A percentile compares a stretch with the other conserved stretches of the same genome.
Evolutionary conservation across 1,140 invertebrate genomes (phyloP).

Genomic region (Drosophila setifemur): DNA sequence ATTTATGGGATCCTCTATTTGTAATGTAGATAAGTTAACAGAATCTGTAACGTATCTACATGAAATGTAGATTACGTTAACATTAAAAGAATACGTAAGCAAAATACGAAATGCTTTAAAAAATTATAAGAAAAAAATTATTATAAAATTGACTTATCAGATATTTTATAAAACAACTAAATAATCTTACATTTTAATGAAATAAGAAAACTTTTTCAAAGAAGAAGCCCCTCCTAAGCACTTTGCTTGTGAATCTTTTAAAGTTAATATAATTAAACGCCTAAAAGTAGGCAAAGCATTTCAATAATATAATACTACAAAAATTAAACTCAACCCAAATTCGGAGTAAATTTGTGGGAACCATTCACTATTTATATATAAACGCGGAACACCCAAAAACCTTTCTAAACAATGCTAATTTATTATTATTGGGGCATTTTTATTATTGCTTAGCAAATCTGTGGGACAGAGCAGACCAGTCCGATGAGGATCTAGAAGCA

Average conservation of each 20-base stretch:
- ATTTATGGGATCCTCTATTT: background rate
- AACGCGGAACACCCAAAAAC: too few species aligned
- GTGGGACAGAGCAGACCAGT: conserved; percentile 10
- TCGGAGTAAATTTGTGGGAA: too few species aligned
- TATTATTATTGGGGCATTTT: conserved; percentile 36
- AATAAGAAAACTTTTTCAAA: too few species aligned
- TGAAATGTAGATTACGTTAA: too few species aligned
- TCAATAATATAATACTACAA: background rate
- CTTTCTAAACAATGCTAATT: background rate
- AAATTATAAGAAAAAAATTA: background rate
- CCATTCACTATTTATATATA: too few species aligned
- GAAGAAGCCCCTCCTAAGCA: background rate
- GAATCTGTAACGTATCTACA: too few species aligned
- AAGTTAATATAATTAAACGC: background rate
- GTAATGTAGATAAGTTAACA: too few species aligned
- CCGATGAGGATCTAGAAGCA: conserved; percentile 37
- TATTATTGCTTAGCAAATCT: conserved; percentile 41
- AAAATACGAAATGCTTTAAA: background rate
- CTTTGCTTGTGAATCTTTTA: background rate
- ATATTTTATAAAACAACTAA: background rate
- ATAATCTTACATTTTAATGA: background rate
- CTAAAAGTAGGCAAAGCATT: conserved; percentile 29
- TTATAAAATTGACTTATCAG: too few species aligned
- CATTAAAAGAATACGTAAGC: too few species aligned
- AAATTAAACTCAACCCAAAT: too few species aligned